A percentile compares a stretch with the other conserved stretches of the same genome.
Evolutionary conservation across 1,140 invertebrate genomes (phyloP).

Genomic region (Plutomurus gul): DNA sequence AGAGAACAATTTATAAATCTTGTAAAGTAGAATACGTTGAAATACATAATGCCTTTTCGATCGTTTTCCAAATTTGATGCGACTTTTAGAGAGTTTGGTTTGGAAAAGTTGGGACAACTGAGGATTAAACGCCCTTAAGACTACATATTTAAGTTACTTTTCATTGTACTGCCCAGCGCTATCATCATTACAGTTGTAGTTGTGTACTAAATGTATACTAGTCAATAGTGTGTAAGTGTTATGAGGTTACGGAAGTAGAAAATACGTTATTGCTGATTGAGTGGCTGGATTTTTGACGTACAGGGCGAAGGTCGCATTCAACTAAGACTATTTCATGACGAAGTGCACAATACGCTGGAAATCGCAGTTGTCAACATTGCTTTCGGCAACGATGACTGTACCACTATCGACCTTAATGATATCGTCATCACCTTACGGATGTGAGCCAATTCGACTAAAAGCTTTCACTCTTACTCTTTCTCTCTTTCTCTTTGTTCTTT

Average conservation of each 20-base stretch:
- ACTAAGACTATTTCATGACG: conserved; percentile 53
- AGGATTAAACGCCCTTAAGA: too few relatives aligned
- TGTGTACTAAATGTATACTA: too few relatives aligned
- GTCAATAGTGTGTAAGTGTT: neutral
- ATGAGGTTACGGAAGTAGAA: neutral
- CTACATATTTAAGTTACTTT: too few relatives aligned
- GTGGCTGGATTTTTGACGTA: conserved; percentile 1
- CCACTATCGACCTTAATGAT: conserved; percentile 53
- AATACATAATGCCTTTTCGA: too few relatives aligned
- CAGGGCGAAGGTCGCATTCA: conserved; percentile 53
- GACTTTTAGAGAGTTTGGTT: too few relatives aligned
- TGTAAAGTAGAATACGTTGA: too few relatives aligned
- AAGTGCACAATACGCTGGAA: conserved; percentile 54
- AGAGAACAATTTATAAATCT: too few relatives aligned
- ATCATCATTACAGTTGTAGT: too few relatives aligned
- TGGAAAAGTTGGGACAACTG: too few relatives aligned
- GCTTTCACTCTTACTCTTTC: neutral
- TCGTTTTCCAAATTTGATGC: too few relatives aligned
- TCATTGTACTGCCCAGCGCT: too few relatives aligned
- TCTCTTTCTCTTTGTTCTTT: neutral
- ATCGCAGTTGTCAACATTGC: conserved; percentile 53
- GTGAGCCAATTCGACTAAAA: conserved; percentile 40
- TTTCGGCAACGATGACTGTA: conserved; percentile 52
- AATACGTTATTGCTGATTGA: conserved; percentile 6
- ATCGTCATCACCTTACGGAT: conserved; percentile 52